A percentile compares a stretch with the other conserved stretches of the same genome.
Evolutionary conservation across 1,140 invertebrate species (phyloP).

Genomic region (Drosophila virilis): DNA sequence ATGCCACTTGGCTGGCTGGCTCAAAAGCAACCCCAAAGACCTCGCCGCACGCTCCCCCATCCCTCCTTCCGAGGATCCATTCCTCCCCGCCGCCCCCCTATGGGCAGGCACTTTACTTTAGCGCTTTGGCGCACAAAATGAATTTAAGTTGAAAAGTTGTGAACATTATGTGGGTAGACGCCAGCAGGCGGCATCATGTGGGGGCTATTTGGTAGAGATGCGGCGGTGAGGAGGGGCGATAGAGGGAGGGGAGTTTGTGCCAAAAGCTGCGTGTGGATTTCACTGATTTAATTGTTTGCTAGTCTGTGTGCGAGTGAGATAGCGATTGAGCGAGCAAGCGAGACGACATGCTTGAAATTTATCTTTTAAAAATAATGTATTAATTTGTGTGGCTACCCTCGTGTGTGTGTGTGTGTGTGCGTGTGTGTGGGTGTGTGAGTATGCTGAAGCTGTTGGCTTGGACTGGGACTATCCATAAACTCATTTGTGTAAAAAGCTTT

Average conservation of each 20-base stretch:
- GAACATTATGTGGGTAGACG: constrained; percentile 69
- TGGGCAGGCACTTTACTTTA: constrained; percentile 38
- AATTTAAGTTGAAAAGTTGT: constrained; percentile 83
- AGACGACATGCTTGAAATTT: constrained; percentile 65
- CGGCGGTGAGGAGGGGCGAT: constrained; percentile 7
- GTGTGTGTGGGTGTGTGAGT: background rate
- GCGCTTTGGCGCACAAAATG: constrained; percentile 67
- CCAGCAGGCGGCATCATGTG: constrained; percentile 4
- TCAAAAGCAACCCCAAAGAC: constrained; percentile 16
- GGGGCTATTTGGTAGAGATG: background rate
- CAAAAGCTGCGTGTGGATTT: constrained; percentile 76
- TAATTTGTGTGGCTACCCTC: constrained; percentile 72
- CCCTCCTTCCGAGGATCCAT: background rate
- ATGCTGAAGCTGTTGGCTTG: background rate
- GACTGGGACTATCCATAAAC: constrained; percentile 60
- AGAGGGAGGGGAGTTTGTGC: background rate
- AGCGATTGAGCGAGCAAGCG: constrained; percentile 1
- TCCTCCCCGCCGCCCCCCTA: background rate
- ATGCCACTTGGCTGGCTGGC: constrained; percentile 61
- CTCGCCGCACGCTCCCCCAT: background rate
- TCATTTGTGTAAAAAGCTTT: constrained; percentile 82
- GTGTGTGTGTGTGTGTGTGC: background rate
- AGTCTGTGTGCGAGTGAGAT: constrained; percentile 27
- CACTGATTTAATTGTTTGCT: constrained; percentile 79
- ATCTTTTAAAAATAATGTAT: constrained; percentile 83